Evolutionary conservation across 1,140 invertebrate species (phyloP), one percentile per base, ranked within the genome.

Genomic region (Drosophila triauraria): DNA sequence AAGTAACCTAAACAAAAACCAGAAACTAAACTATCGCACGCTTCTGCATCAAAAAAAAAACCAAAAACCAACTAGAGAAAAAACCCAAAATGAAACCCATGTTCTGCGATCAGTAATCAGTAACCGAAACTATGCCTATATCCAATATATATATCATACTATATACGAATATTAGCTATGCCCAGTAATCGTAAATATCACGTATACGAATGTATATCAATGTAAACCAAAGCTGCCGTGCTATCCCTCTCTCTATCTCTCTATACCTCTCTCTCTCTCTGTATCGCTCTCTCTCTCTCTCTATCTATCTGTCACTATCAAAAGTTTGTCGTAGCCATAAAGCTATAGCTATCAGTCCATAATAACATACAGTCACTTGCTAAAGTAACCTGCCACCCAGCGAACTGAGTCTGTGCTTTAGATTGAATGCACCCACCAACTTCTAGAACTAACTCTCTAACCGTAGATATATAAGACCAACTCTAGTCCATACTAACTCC

Each of bases 21-120:
- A 71, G 72, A 91, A 90, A 76, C 67, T 91, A 91, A 83, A 91
- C 54, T 74, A 91, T 70, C 86, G 91, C 91, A 92, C 91, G 91
- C 91, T 92, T 92, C 84, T 92, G 91, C 91, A 92, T 92, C 88
- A 91, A 77, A 57, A 63, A 69, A 54, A 35, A 9, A 54, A 53
- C 32, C 27, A n/a, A 61, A 48, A 54, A 46, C 46, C 62, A 70
- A 51, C 57, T 68, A 85, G 43, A 76, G 56, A 79, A 56, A 54
- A 53, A 15, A 64, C 58, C 72, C 74, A 69, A 80, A 84, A 69
- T 35, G 67, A 88, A 77, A 71, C 77, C 69, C 84, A 87, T 90
- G 81, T 86, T 71, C 74, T 87, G 84, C 84, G 85, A 87, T 90
- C 85, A 90, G 83, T 82, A 82, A 82, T 51, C 63, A 72, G 64